Evolutionary conservation across 2,113 vertebrate genomes (phyloP).

Genomic region (Burhinus oedicnemus): DNA sequence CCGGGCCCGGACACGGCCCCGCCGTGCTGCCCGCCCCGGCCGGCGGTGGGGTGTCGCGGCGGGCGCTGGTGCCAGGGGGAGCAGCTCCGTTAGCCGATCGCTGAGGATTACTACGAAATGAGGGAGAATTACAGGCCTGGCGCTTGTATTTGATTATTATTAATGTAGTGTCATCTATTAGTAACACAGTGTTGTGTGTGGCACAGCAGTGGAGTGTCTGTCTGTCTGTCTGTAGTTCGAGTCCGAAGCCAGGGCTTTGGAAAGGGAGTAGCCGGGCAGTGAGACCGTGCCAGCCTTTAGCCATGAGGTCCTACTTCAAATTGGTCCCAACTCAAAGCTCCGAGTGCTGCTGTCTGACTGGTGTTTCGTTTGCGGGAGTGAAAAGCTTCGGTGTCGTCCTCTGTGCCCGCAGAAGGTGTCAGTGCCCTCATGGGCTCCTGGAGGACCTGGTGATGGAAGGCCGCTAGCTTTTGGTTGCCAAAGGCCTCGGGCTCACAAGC

Average conservation of each 20-base stretch:
- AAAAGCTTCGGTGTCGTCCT: neutral
- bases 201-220: neutral
- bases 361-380: neutral
- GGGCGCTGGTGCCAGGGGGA: neutral
- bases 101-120: neutral
- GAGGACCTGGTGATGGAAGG: neutral
- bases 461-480: neutral
- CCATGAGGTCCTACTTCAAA: neutral
- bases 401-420: neutral
- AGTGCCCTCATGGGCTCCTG: neutral
- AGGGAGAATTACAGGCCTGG: constrained; percentile 1
- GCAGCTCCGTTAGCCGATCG: neutral
- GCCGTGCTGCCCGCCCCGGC: too few species aligned
- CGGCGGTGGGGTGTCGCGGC: neutral
- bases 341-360: neutral
- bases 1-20: too few species aligned
- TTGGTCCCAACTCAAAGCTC: neutral
- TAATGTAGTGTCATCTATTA: neutral
- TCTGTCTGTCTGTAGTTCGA: neutral
- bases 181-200: neutral
- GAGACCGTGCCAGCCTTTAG: neutral
- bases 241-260: neutral
- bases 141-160: neutral
- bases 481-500: too few species aligned
- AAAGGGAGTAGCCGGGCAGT: neutral